phyloP scores from a whole-genome alignment of 2,888 invertebrate genomes.

The Hyposoter didymator region DNA sequence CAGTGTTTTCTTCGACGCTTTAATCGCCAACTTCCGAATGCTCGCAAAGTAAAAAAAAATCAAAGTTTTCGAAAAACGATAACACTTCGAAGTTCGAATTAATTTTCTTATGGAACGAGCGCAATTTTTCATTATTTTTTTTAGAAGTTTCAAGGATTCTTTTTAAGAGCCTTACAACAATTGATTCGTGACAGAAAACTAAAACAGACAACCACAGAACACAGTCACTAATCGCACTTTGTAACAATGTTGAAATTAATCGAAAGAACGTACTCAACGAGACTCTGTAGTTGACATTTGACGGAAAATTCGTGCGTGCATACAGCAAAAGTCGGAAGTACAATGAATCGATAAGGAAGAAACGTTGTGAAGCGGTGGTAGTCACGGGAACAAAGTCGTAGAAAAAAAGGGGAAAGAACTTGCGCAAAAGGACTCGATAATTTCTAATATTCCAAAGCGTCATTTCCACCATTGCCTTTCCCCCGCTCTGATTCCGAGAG shows the following conservation, averaged over 20 bases:
- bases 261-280: neutral
- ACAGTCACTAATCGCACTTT: neutral
- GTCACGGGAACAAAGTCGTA: conserved; percentile 55
- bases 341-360: conserved; percentile 32
- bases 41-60: too few relatives aligned
- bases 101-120: too few relatives aligned
- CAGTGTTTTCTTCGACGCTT: too few relatives aligned
- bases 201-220: neutral
- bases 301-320: conserved; percentile 2
- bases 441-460: neutral
- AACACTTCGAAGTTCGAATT: too few relatives aligned
- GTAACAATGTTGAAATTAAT: neutral
- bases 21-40: too few relatives aligned
- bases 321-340: conserved; percentile 18
- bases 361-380: conserved; percentile 1
- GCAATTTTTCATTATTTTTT: too few relatives aligned
- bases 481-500: neutral
- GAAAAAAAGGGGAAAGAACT: conserved; percentile 37
- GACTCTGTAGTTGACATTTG: neutral
- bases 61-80: too few relatives aligned
- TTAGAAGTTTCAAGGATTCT: too few relatives aligned
- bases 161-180: too few relatives aligned
- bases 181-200: neutral
- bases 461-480: neutral
- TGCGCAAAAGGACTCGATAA: conserved; percentile 31